A percentile compares a stretch with the other conserved stretches of the same genome.
These are phyloP conservation scores for Scolopax mira DNA, from an alignment of 2,113 vertebrate species.

Conservation along the genomic window DNA sequence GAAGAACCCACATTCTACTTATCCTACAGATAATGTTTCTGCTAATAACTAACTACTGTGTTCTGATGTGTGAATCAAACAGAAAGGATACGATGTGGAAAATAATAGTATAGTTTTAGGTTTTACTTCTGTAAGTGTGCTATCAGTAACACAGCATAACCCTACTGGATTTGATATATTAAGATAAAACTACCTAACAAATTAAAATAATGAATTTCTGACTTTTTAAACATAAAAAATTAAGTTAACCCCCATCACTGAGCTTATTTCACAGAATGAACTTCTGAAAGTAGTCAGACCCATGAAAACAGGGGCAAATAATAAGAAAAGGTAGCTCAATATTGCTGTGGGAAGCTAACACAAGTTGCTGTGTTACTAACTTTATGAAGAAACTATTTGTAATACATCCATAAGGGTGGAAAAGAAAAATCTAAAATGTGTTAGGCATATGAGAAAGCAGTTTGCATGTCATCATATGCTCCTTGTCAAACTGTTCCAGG, in stretches of 20 bases:
- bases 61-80: not conserved
- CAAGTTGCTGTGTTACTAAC: not conserved
- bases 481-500: constrained; percentile 1
- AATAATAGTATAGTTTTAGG: not conserved
- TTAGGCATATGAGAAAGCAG: constrained; percentile 17
- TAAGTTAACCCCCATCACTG: not conserved
- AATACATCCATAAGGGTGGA: not conserved
- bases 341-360: not conserved
- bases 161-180: not conserved
- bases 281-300: not conserved
- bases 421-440: constrained; percentile 16
- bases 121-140: not conserved
- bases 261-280: not conserved
- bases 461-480: constrained; percentile 13
- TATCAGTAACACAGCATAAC: not conserved
- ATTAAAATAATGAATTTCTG: not conserved
- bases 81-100: not conserved
- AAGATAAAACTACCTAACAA: not conserved
- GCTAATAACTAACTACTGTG: not conserved
- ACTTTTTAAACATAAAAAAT: not conserved
- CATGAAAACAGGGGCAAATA: not conserved
- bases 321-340: not conserved
- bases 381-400: not conserved
- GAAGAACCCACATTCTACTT: not conserved
- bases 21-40: not conserved